Conservation (phyloP, 2,113 vertebrate species). For the Charina bottae region DNA sequence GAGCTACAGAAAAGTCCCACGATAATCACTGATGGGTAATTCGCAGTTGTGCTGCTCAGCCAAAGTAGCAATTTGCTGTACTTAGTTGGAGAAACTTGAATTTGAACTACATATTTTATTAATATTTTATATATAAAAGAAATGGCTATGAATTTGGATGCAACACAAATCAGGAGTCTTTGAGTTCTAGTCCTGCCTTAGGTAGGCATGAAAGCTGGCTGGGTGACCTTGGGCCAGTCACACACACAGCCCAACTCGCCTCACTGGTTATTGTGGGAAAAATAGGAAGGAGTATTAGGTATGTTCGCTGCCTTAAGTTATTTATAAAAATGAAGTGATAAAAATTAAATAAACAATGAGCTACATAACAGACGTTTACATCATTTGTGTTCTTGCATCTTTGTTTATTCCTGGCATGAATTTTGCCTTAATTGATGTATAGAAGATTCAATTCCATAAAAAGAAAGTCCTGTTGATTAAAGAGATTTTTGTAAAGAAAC, state of each 20-base stretch:
- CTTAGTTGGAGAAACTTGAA: neutral
- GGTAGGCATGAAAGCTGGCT: too few relatives aligned
- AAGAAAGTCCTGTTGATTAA: neutral
- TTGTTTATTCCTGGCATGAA: neutral
- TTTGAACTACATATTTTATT: neutral
- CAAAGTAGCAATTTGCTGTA: neutral
- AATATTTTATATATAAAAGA: neutral
- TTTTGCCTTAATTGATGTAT: neutral
- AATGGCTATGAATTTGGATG: neutral
- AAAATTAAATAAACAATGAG: too few relatives aligned
- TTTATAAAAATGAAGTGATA: too few relatives aligned
- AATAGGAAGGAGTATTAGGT: too few relatives aligned
- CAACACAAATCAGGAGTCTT: neutral
- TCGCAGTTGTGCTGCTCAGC: neutral
- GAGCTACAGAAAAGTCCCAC: neutral
- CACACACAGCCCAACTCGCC: too few relatives aligned
- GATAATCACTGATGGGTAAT: neutral
- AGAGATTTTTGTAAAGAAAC: neutral
- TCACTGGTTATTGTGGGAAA: too few relatives aligned
- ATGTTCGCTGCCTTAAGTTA: too few relatives aligned
- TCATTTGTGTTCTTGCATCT: neutral
- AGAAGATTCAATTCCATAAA: neutral
- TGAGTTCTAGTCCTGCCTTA: too few relatives aligned
- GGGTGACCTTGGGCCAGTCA: too few relatives aligned
- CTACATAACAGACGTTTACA: neutral